Evolutionary conservation across 1,140 invertebrate genomes (phyloP).

Genomic region (Meloidogyne hapla): DNA sequence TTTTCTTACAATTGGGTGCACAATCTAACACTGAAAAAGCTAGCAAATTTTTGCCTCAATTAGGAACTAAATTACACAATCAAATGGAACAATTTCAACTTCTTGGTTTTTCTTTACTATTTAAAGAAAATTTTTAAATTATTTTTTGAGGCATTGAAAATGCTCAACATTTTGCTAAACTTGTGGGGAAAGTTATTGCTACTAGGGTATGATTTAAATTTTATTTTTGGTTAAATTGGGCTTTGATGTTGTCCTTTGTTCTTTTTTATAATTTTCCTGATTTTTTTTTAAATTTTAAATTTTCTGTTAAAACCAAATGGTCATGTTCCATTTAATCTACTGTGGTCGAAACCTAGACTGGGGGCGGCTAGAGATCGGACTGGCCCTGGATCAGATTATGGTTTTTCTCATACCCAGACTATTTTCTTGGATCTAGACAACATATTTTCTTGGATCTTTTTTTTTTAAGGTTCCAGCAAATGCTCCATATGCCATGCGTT

Average conservation of each 20-base stretch:
- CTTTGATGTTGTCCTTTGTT: neutral
- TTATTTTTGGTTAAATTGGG: neutral
- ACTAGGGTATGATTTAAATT: slow-evolving; percentile 30
- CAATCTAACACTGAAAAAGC: slow-evolving; percentile 35
- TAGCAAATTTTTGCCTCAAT: slow-evolving; percentile 33
- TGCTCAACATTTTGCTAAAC: slow-evolving; percentile 48
- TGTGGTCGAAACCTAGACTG: too few species aligned
- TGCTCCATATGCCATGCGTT: slow-evolving; percentile 48
- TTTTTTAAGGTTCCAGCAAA: slow-evolving; percentile 41
- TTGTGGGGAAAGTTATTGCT: slow-evolving; percentile 47
- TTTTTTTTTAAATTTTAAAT: too few species aligned
- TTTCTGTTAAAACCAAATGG: too few species aligned
- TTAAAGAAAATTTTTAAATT: neutral
- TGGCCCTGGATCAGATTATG: too few species aligned
- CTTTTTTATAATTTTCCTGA: too few species aligned
- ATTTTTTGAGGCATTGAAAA: slow-evolving; percentile 48
- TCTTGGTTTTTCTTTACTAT: slow-evolving; percentile 42
- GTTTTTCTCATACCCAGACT: too few species aligned
- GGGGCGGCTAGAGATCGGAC: too few species aligned
- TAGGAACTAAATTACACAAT: slow-evolving; percentile 48
- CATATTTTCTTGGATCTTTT: too few species aligned
- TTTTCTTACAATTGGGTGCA: slow-evolving; percentile 49
- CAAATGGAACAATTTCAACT: slow-evolving; percentile 58
- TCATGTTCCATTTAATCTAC: too few species aligned
- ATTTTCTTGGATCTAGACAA: too few species aligned